Base-by-base conservation (phyloP, 2,797 vertebrate species). In the Lepidocolaptes lacrymiger region DNA sequence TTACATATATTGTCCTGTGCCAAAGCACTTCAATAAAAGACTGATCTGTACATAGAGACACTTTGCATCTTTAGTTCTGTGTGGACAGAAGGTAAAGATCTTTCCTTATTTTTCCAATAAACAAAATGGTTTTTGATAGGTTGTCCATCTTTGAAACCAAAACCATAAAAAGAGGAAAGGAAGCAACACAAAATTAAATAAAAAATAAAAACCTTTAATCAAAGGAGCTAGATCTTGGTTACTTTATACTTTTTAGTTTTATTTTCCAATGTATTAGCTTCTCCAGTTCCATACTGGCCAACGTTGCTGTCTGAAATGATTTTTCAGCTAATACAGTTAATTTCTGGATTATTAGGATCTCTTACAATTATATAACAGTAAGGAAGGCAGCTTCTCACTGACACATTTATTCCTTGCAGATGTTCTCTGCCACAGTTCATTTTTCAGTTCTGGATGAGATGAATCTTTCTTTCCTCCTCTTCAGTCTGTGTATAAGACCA, bases 21-120 rank as follows among this genome's bases (percentile, higher is more conserved):
- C 78, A 95, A 92, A 73, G 7, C 16, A 48, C 27, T 85, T 41
- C 66, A 91, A 85, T 88, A 64, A 93, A 94, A 76, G 12, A 68
- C 34, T 89, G 44, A 73, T 26, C 34, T 80, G 14, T 51, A 27
- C 14, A 27, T 41, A 30, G 6, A 69, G 61, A 75, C n/a, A 88
- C 23, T n/a, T 66, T 62, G 2, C 55, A n/a, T 39, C 49, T 75
- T 68, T 79, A 91, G 54, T 54, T 10, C 6, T 5, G 3, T 23
- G 64, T 83, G 66, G 24, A 32, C 2, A 66, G 14, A n/a, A 64
- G 26, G 3, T 46, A 67, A 61, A 71, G 4, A 11, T 32, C 2
- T 32, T 32, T 66, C n/a, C 2, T 43, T 69, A 49, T 71, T 77
- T 67, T 58, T 24, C 16, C 10, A 1, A 10, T 34, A 54, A 73